Conservation (phyloP, 2,113 vertebrate species). For the Clarias gariepinus region DNA sequence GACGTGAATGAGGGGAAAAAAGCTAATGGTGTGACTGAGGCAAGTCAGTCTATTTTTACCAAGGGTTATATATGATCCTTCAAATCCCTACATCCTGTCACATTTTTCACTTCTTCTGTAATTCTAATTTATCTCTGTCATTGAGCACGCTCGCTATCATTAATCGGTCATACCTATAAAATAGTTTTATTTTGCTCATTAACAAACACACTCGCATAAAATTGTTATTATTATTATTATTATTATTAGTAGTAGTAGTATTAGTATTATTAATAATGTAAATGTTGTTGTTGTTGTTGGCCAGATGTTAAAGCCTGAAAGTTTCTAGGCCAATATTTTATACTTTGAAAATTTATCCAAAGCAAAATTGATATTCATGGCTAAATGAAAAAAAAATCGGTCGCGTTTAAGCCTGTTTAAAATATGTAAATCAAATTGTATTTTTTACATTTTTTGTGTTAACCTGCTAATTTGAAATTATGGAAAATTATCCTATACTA, state of each 20-base stretch:
- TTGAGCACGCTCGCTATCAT: slow-evolving; percentile 52
- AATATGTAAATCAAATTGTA: not conserved
- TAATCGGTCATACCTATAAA: slow-evolving; percentile 53
- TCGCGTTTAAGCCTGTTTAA: not conserved
- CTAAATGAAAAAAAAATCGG: not conserved
- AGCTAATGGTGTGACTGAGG: slow-evolving; percentile 67
- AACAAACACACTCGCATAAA: not conserved
- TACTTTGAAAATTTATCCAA: no score
- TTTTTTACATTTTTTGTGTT: not conserved
- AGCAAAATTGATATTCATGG: not conserved
- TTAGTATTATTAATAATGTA: not conserved
- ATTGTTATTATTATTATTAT: not conserved
- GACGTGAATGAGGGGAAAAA: slow-evolving; percentile 10
- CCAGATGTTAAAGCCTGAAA: not conserved
- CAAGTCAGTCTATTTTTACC: slow-evolving; percentile 73
- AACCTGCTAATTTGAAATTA: slow-evolving; percentile 27
- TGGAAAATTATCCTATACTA: slow-evolving; percentile 13
- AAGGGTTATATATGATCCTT: slow-evolving; percentile 71
- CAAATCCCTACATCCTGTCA: slow-evolving; percentile 68
- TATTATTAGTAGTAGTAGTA: not conserved
- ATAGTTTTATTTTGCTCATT: not conserved
- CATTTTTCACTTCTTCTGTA: slow-evolving; percentile 67
- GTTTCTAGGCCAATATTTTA: not conserved
- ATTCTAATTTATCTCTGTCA: slow-evolving; percentile 70
- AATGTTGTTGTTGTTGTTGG: not conserved